A percentile compares a stretch with the other conserved stretches of the same genome.
phyloP scores from a whole-genome alignment of 2,888 invertebrate species.

The Sabatieria punctata region DNA sequence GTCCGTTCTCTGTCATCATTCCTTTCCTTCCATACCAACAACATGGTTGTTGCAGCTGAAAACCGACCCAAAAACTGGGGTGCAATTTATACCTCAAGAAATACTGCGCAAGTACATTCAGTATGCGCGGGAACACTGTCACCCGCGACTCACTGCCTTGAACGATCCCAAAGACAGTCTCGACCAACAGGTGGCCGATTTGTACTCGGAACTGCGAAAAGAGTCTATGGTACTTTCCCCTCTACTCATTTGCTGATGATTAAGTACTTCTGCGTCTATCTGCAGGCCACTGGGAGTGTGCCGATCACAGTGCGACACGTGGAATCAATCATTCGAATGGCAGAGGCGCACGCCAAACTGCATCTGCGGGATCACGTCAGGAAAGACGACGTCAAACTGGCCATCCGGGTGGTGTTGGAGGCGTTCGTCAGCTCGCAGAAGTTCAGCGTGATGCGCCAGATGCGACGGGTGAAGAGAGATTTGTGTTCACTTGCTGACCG shows the following conservation, averaged over 20 bases:
- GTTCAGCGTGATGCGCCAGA: constrained; percentile 87
- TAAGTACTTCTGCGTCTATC: constrained; percentile 11
- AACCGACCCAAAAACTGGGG: constrained; percentile 21
- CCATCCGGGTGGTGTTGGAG: constrained; percentile 88
- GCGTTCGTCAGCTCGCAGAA: constrained; percentile 98
- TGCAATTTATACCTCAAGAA: constrained; percentile 69
- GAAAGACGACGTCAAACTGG: constrained; percentile 91
- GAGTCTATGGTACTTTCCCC: constrained; percentile 59
- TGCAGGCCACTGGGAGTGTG: constrained; percentile 72
- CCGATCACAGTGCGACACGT: constrained; percentile 97
- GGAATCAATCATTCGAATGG: constrained; percentile 91
- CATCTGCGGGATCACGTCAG: constrained; percentile 62
- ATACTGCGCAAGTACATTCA: constrained; percentile 87
- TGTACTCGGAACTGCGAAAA: constrained; percentile 84
- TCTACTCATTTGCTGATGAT: background rate
- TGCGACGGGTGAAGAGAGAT: constrained; percentile 55
- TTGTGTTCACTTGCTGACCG: too few species aligned
- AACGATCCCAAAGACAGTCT: constrained; percentile 83
- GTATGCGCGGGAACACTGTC: constrained; percentile 77
- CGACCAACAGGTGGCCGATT: constrained; percentile 88
- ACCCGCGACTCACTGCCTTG: constrained; percentile 78
- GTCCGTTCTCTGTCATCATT: too few species aligned
- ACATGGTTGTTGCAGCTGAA: too few species aligned
- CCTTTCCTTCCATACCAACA: too few species aligned
- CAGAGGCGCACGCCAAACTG: constrained; percentile 90